phyloP scores from a whole-genome alignment of 2,113 vertebrate species.

The Pygoscelis antarcticus region DNA sequence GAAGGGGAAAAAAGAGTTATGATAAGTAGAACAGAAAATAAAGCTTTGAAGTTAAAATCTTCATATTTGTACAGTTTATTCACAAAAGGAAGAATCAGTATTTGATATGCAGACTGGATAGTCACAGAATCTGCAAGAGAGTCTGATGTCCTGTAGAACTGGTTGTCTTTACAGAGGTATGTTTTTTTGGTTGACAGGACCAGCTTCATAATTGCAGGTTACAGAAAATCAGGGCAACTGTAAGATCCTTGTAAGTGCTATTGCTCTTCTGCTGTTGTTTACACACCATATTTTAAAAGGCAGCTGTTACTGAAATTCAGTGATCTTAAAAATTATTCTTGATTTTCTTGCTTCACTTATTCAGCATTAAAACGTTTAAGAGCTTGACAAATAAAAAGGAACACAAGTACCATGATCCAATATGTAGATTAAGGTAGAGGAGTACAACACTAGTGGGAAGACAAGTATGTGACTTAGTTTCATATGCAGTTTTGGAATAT shows the following conservation, averaged over 20 bases:
- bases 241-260: not conserved
- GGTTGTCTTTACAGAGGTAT: not conserved
- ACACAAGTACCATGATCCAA: not conserved
- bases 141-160: not conserved
- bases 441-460: not conserved
- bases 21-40: constrained; percentile 15
- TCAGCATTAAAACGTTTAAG: not conserved
- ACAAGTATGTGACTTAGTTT: not conserved
- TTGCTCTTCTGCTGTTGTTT: not conserved
- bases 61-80: constrained; percentile 10
- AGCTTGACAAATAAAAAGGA: not conserved
- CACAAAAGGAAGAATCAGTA: not conserved
- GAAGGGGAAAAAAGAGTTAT: constrained; percentile 6
- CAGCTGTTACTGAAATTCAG: not conserved
- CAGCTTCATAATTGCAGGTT: not conserved
- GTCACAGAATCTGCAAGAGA: not conserved
- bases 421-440: not conserved
- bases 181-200: not conserved
- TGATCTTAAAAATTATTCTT: not conserved
- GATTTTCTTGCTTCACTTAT: not conserved
- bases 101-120: not conserved
- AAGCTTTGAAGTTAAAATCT: constrained; percentile 48
- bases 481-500: not conserved
- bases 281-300: not conserved
- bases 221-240: not conserved